These are phyloP conservation scores for Scelioninae gen. 1 DNA, from an alignment of 2,888 invertebrate species.

Conservation along the genomic window DNA sequence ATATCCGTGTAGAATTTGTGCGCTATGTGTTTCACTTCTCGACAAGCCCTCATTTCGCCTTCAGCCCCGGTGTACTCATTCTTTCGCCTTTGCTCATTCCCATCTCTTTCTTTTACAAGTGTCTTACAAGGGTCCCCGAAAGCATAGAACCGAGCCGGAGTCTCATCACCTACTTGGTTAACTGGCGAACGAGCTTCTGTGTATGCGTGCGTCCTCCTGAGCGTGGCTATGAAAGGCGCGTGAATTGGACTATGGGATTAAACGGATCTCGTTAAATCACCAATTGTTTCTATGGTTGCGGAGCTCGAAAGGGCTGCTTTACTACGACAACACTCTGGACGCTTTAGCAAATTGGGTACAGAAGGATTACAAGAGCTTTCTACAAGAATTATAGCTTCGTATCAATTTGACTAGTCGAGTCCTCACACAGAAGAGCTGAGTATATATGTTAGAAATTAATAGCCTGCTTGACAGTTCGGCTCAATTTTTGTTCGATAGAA, in stretches of 20 bases:
- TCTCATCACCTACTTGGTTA: constrained; percentile 81
- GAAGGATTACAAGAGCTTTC: constrained; percentile 70
- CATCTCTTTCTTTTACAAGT: constrained; percentile 43
- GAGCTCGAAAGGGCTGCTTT: constrained; percentile 61
- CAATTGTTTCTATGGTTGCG: constrained; percentile 70
- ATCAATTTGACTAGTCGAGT: constrained; percentile 62
- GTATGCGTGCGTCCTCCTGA: constrained; percentile 67
- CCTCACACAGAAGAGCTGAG: constrained; percentile 34
- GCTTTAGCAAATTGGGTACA: constrained; percentile 71
- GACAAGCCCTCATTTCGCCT: constrained; percentile 39
- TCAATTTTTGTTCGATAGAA: constrained; percentile 23
- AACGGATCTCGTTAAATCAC: constrained; percentile 70
- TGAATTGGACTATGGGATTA: constrained; percentile 70
- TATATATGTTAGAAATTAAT: constrained; percentile 62
- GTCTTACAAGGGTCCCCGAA: constrained; percentile 44
- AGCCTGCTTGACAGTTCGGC: constrained; percentile 46
- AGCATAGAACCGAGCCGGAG: constrained; percentile 80
- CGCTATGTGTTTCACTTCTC: constrained; percentile 21
- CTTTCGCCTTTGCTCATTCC: constrained; percentile 34
- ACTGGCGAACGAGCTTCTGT: constrained; percentile 73
- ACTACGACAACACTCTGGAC: constrained; percentile 63
- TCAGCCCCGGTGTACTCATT: neutral
- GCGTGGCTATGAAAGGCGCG: constrained; percentile 71
- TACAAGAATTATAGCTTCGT: constrained; percentile 67
- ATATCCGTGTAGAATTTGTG: constrained; percentile 27